Evolutionary conservation across 1,140 invertebrate species (phyloP), one percentile per base, ranked within the genome.

Genomic region (Drosophila mojavensis): DNA sequence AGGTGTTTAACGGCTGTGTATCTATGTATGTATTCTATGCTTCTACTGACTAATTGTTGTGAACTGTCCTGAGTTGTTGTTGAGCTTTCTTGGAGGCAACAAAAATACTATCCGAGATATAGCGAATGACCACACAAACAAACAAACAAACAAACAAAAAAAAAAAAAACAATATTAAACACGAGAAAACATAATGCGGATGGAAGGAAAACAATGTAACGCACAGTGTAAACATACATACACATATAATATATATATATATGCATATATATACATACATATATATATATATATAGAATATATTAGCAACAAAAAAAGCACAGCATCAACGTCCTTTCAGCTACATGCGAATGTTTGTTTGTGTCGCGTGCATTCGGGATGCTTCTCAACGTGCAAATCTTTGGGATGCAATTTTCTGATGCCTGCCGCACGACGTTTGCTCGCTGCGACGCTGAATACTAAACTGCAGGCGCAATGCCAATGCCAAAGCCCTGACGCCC

Each of bases 401-500:
- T 13, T 59, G 3, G 24, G 24, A 60, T 60, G 58, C 43, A 61
- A 48, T 26, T 28, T 3, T 41, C 26, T 45, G 59, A 33, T 45
- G 59, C 11, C 48, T 73, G 59, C 69, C 68, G 70, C 70, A 71
- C 79, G 73, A 81, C 82, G 83, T 88, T 80, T 80, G 78, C 51
- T 78, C 85, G 65, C 55, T 84, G 85, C 84, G 84, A 89, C 81
- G 84, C 81, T 79, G 71, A 89, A 81, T 71, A 64, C 70, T 62
- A 81, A 89, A 89, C 84, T 89, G 84, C 84, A 88, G 56, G 53
- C 36, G 11, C 59, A 54, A 50, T 55, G 69, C 64, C 39, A 33
- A 36, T 28, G 20, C 33, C 45, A 43, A 55, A 45, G 55, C 43
- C 28, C 43, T 48, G 48, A 53, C 68, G 55, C 66, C 60, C 50